These are phyloP conservation scores for Drosophila suboccidentalis DNA, from an alignment of 2,888 invertebrate genomes.

Conservation along the genomic window DNA sequence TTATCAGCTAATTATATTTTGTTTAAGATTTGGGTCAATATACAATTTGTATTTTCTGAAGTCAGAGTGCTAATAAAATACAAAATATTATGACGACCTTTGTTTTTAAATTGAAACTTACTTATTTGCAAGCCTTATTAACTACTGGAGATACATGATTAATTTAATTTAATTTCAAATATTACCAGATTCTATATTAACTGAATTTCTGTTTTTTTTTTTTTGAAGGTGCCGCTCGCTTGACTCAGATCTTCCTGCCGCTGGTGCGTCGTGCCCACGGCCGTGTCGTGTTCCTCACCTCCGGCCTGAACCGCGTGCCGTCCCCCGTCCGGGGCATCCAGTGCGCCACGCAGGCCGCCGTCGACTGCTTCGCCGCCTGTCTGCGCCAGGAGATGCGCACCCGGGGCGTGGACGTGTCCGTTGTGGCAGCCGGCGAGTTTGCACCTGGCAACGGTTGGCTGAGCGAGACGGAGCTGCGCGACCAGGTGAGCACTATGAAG, in stretches of 20 bases:
- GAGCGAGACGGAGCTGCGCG: slow-evolving; percentile 89
- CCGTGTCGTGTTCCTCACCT: slow-evolving; percentile 92
- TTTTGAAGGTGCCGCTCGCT: slow-evolving; percentile 88
- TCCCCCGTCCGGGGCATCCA: slow-evolving; percentile 93
- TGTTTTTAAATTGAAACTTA: too few species aligned
- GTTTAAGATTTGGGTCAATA: too few species aligned
- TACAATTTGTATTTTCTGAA: too few species aligned
- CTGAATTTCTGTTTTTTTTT: not conserved
- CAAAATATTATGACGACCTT: too few species aligned
- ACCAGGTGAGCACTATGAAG: slow-evolving; percentile 85
- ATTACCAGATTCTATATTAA: not conserved
- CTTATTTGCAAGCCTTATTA: too few species aligned
- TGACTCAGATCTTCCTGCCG: slow-evolving; percentile 93
- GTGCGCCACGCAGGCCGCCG: slow-evolving; percentile 91
- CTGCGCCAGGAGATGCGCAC: slow-evolving; percentile 92
- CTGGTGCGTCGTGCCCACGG: slow-evolving; percentile 92
- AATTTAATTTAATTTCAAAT: not conserved
- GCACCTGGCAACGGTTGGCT: slow-evolving; percentile 93
- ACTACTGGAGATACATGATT: too few species aligned
- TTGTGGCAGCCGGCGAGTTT: slow-evolving; percentile 94
- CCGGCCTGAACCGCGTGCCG: slow-evolving; percentile 91
- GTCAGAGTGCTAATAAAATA: too few species aligned
- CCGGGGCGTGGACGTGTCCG: slow-evolving; percentile 93
- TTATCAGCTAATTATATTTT: too few species aligned
- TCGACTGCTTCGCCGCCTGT: slow-evolving; percentile 93